Base-by-base conservation (phyloP, 1,140 invertebrate species). In the Aphelenchoides besseyi region DNA sequence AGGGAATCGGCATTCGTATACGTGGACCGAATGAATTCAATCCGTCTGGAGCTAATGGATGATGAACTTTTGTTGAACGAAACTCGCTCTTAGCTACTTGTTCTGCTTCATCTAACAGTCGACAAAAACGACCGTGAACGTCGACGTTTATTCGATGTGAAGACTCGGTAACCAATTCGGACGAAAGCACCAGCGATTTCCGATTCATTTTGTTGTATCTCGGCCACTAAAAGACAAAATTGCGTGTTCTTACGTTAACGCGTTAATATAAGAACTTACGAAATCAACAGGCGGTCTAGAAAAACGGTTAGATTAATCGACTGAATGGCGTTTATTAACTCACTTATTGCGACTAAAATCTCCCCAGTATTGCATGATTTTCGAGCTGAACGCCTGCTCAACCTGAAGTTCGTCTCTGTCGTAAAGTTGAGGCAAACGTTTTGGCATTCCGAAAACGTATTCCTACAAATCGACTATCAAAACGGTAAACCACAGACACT, bases 281-380 rank as follows among this genome's bases (percentile, higher is more conserved):
- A 70, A 84, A 9, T 79, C 77, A 26, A 73, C 74, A 12, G 80
- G 83, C n/a, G 36, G 52, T 9, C 73, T 81, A 55, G 64, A 67
- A 57, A 64, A 30, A 41, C 3, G 26, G 9, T 62, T 23, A 37
- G 23, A 48, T 2, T 35, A 30, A 28, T 63, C 18, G 9, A 18
- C 12, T n/a, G 9, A 64, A 59, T 69, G 30, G n/a, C n/a, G n/a
- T n/a, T n/a, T n/a, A n/a, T n/a, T n/a, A n/a, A 35, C 74, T 57
- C 87, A 94, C 91, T 93, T 93, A 67, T 91, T 92, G 88, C 92
- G 93, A 12, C 92, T 93, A 84, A 97, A 97, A 85, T 95, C 95
- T 0, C 92, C 90, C 93, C 93, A 97, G 85, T 94, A 95, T 77
- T 89, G 89, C 93, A 97, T 95, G 82, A 97, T 91, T 68, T 90